Evolutionary conservation across 2,888 invertebrate genomes (phyloP).

Genomic region (Byasa hedistus): DNA sequence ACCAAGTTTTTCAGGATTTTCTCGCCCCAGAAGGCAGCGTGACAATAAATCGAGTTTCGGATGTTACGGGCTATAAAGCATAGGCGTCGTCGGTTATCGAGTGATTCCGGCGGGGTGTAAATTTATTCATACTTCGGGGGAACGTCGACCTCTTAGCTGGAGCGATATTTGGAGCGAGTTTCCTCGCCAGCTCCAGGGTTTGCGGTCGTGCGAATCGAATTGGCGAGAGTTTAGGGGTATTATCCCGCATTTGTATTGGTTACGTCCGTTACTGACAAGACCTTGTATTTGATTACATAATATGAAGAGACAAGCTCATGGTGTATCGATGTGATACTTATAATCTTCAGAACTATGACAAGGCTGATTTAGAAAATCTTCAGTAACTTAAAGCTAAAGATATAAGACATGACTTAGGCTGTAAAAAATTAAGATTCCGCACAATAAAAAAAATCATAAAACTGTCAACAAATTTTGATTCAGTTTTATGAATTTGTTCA

Average conservation of each 20-base stretch:
- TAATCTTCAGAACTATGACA: too few relatives aligned
- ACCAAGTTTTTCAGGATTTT: slow-evolving; percentile 45
- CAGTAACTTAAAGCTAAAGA: too few relatives aligned
- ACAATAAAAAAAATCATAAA: too few relatives aligned
- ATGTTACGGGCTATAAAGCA: slow-evolving; percentile 78
- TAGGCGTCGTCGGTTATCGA: slow-evolving; percentile 76
- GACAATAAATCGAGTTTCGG: slow-evolving; percentile 77
- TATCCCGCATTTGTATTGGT: slow-evolving; percentile 30
- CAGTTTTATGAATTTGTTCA: too few relatives aligned
- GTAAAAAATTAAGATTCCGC: too few relatives aligned
- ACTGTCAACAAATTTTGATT: too few relatives aligned
- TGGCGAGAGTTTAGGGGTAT: slow-evolving; percentile 24
- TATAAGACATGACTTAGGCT: too few relatives aligned
- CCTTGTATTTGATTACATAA: not conserved
- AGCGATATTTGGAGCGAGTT: slow-evolving; percentile 74
- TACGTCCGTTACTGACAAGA: not conserved
- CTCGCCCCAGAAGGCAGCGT: slow-evolving; percentile 55
- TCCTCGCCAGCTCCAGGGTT: slow-evolving; percentile 59
- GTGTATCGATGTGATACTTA: too few relatives aligned
- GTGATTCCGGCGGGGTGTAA: slow-evolving; percentile 70
- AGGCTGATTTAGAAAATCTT: too few relatives aligned
- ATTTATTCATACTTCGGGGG: slow-evolving; percentile 71
- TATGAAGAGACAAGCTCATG: not conserved
- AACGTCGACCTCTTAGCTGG: slow-evolving; percentile 66
- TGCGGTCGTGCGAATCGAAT: slow-evolving; percentile 39